Evolutionary conservation across 2,113 vertebrate species (phyloP).

Genomic region (Pelodiscus sinensis): DNA sequence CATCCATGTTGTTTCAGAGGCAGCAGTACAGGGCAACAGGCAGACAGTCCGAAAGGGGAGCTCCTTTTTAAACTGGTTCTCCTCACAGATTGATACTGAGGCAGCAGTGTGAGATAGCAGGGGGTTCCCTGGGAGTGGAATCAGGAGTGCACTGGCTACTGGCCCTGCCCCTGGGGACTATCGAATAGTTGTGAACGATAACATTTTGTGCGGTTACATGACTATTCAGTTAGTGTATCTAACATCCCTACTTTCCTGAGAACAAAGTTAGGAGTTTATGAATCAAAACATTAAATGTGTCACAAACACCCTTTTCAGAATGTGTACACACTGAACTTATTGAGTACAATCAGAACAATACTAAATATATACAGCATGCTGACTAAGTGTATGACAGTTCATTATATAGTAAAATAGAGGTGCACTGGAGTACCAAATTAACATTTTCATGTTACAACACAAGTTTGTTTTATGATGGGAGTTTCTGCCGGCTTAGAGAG

Average conservation of each 20-base stretch:
- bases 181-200: too few relatives aligned
- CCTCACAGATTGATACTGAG: too few relatives aligned
- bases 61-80: too few relatives aligned
- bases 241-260: background rate
- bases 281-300: background rate
- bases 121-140: too few relatives aligned
- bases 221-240: background rate
- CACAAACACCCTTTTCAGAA: background rate
- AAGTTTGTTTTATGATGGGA: background rate
- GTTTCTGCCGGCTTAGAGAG: background rate
- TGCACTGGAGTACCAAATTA: too few relatives aligned
- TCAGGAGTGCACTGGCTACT: too few relatives aligned
- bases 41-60: too few relatives aligned
- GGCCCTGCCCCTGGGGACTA: too few relatives aligned
- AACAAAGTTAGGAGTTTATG: background rate
- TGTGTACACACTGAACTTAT: background rate
- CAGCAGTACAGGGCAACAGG: too few relatives aligned
- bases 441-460: background rate
- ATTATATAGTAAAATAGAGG: background rate
- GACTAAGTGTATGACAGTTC: background rate
- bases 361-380: background rate
- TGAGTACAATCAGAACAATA: background rate
- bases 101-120: too few relatives aligned
- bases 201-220: too few relatives aligned
- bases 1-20: too few relatives aligned